Evolutionary conservation across 92 coral and sea anemone species (phyloP).

Genomic region (Palythoa caribaeorum): DNA sequence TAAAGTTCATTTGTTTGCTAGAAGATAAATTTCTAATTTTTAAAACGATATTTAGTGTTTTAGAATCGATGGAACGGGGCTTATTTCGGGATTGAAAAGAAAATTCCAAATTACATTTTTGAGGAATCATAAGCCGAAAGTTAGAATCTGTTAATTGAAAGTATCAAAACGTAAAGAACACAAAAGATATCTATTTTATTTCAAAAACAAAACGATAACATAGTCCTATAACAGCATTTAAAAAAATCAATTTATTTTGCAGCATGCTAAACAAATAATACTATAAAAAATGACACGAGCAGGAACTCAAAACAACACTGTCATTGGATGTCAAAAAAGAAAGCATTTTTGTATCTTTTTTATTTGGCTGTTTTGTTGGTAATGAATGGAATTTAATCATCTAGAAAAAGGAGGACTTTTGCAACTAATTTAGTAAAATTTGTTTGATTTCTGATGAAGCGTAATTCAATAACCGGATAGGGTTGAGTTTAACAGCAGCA

Average conservation of each 20-base stretch:
- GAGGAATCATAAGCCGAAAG: not conserved
- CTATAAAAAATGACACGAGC: constrained; percentile 56
- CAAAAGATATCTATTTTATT: constrained; percentile 25
- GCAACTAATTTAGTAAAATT: constrained; percentile 62
- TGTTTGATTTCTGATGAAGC: constrained; percentile 72
- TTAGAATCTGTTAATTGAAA: constrained; percentile 10
- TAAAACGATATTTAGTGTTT: constrained; percentile 66
- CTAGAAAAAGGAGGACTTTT: constrained; percentile 50
- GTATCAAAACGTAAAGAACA: constrained; percentile 21
- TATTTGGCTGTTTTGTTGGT: constrained; percentile 39
- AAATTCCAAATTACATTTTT: not conserved
- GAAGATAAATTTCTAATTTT: constrained; percentile 65
- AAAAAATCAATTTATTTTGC: constrained; percentile 79
- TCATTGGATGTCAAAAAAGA: constrained; percentile 49
- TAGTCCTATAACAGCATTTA: constrained; percentile 58
- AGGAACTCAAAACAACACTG: constrained; percentile 66
- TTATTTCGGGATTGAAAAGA: constrained; percentile 38
- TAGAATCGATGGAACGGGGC: constrained; percentile 40
- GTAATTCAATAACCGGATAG: constrained; percentile 81
- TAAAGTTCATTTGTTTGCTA: constrained; percentile 79
- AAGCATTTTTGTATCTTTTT: constrained; percentile 60
- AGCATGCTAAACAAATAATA: constrained; percentile 73
- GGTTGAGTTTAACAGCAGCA: constrained; percentile 43
- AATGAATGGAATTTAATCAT: constrained; percentile 70
- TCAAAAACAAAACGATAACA: constrained; percentile 47